Base-by-base conservation (phyloP, 2,113 vertebrate genomes). In the Onychorhynchus coronatus region DNA sequence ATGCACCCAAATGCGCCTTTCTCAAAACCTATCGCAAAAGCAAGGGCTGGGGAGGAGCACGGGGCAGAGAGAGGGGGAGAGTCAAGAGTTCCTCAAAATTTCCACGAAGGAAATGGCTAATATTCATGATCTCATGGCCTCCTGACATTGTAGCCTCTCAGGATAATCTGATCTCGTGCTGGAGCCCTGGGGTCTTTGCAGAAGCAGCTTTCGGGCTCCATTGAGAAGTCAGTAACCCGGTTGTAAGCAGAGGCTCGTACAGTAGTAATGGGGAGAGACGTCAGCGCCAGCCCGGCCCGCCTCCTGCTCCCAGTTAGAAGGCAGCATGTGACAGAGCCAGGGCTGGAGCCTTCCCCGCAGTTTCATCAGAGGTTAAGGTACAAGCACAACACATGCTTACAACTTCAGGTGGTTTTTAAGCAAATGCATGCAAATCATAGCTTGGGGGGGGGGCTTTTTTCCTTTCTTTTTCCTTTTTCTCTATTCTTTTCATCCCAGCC, bases 291-390 rank as follows among this genome's bases (percentile, higher is more conserved):
- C 86, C 85, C 56, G 82, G 93, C 80, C 93, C 63, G 97, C 97
- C 97, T 97, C 92, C 87, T 12, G 85, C 92, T 89, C 96, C 91
- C 61, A 96, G 96, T 96, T 95, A 94, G 72, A 73, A 92, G 95
- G 93, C 67, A 76, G 96, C 97, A 97, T 97, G 97, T 97, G 98
- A 97, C 97, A 81, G 97, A 90, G 95, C 87, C 86, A 74, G 85
- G 91, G 91, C 97, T 82, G 96, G 95, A 97, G 97, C 94, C 97
- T 94, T 92, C 97, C 94, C 97, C 49, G 97, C 98, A 84, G 89
- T 98, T 98, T 97, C 97, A 96, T 97, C 98, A 98, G 97, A 97
- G 98, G 97, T 96, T 96, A 97, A 97, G 97, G 98, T 98, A 96
- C 97, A 98, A 91, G 91, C 91, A 77, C 78, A 91, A 88, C 81